Conservation (phyloP, 2,113 vertebrate species). For the Ranitomeya variabilis region DNA sequence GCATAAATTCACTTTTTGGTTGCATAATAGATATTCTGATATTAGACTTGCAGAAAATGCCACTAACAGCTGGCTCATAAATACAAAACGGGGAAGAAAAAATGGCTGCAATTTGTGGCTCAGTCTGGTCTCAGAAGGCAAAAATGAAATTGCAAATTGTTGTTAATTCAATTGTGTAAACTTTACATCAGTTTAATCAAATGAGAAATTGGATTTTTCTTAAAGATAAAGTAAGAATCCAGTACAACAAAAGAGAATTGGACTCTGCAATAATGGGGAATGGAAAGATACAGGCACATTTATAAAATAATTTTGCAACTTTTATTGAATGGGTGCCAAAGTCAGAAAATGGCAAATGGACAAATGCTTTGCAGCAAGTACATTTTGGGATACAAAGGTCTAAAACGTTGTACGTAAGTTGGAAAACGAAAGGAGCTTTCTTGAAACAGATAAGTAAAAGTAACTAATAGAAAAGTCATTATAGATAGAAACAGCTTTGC, state of each 20-base stretch:
- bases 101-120: background rate
- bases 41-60: conserved; percentile 18
- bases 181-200: background rate
- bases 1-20: conserved; percentile 58
- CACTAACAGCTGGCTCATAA: conserved; percentile 51
- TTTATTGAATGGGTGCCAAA: too few relatives aligned
- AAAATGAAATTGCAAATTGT: conserved; percentile 4
- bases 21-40: conserved; percentile 59
- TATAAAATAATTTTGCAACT: background rate
- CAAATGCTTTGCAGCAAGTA: too few relatives aligned
- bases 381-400: too few relatives aligned
- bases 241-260: background rate
- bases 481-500: too few relatives aligned
- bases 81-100: background rate
- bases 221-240: background rate
- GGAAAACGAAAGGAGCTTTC: too few relatives aligned
- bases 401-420: too few relatives aligned
- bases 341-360: too few relatives aligned
- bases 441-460: too few relatives aligned
- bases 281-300: background rate
- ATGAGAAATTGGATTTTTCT: background rate
- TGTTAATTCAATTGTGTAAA: background rate
- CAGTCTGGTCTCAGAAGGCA: background rate
- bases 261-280: background rate
- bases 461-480: too few relatives aligned